Conservation (phyloP, 1,140 invertebrate genomes). For the Antheraea pernyi region DNA sequence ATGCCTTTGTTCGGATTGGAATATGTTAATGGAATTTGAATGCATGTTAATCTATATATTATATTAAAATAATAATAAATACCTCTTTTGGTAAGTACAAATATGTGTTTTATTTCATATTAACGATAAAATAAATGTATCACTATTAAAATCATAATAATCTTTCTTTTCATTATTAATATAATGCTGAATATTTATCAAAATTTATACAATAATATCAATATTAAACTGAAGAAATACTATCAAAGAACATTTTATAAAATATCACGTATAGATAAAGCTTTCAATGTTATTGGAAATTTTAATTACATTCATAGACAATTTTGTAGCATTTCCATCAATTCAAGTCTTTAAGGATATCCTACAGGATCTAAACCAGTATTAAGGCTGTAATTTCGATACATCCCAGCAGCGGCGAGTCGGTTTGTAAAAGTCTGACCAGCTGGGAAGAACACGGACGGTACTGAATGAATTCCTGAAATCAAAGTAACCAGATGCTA, state of each 20-base stretch:
- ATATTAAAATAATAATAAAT: slow-evolving; percentile 61
- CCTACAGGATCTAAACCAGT: slow-evolving; percentile 80
- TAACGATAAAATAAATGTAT: background rate
- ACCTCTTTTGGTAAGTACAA: slow-evolving; percentile 73
- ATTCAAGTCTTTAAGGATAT: slow-evolving; percentile 32
- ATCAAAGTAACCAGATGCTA: background rate
- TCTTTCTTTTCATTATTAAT: background rate
- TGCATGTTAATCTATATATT: slow-evolving; percentile 76
- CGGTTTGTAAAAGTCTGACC: slow-evolving; percentile 80
- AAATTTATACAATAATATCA: background rate
- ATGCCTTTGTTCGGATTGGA: slow-evolving; percentile 56
- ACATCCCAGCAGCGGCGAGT: slow-evolving; percentile 81
- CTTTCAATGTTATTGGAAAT: background rate
- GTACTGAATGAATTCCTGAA: slow-evolving; percentile 76
- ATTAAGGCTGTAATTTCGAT: slow-evolving; percentile 85
- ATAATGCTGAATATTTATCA: background rate
- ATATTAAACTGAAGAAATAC: background rate
- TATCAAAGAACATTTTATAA: background rate
- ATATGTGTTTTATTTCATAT: background rate
- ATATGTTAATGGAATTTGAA: slow-evolving; percentile 75
- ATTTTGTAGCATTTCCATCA: slow-evolving; percentile 1
- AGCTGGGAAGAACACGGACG: slow-evolving; percentile 80
- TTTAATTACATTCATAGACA: background rate
- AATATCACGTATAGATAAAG: too few relatives aligned
- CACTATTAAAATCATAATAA: too few relatives aligned